These are phyloP conservation scores for Cyclina sinensis DNA, from an alignment of 1,140 invertebrate species.

Conservation along the genomic window DNA sequence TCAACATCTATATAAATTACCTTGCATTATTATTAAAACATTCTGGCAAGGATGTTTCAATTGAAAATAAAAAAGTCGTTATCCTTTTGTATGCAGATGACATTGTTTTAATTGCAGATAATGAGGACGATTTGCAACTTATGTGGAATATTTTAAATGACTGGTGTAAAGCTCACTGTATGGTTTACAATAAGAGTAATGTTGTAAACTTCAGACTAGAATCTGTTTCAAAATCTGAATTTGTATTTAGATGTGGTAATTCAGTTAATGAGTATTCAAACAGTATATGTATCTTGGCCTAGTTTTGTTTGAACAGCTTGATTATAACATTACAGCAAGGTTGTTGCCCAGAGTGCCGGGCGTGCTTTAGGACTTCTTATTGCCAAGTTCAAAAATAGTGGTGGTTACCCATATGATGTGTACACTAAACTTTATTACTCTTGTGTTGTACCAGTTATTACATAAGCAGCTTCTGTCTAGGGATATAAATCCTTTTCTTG, in stretches of 20 bases:
- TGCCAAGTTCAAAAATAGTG: neutral
- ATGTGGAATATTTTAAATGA: neutral
- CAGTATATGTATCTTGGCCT: no score
- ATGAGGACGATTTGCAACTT: conserved; percentile 13
- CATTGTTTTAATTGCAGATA: conserved; percentile 17
- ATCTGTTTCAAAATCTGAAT: neutral
- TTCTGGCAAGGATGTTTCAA: neutral
- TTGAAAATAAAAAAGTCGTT: no score
- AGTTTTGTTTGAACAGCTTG: neutral
- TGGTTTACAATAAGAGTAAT: conserved; percentile 23
- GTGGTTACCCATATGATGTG: neutral
- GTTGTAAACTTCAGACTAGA: conserved; percentile 8
- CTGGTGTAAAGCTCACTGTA: neutral
- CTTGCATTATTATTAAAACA: neutral
- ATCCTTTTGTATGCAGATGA: no score
- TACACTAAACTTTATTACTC: conserved; percentile 42
- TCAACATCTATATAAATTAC: neutral
- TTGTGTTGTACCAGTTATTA: conserved; percentile 32
- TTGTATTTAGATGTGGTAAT: conserved; percentile 22
- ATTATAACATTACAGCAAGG: neutral
- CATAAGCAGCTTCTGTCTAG: conserved; percentile 32
- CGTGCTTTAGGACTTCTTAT: no score
- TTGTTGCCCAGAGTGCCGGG: neutral
- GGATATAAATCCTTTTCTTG: conserved; percentile 25
- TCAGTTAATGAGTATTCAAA: neutral